Evolutionary conservation across 2,888 invertebrate genomes (phyloP).

Genomic region (Cybosia mesomella): DNA sequence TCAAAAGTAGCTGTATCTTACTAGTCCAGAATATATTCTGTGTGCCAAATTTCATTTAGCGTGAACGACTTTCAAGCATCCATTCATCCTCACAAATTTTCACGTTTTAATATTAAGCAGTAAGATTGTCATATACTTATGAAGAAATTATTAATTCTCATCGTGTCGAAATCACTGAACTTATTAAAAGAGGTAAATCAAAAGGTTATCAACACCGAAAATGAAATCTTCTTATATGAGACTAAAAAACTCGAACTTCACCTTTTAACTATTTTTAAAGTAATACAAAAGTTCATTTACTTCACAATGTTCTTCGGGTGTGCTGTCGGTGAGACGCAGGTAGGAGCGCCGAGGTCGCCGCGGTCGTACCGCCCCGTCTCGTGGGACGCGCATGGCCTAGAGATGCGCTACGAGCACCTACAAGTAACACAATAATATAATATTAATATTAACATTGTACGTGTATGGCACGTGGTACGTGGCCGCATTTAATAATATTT

Average conservation of each 20-base stretch:
- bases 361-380: constrained; percentile 68
- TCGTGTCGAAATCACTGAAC: no score
- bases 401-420: constrained; percentile 31
- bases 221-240: no score
- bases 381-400: constrained; percentile 55
- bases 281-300: background rate
- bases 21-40: background rate
- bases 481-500: no score
- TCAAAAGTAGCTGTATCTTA: background rate
- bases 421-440: background rate
- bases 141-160: no score
- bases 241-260: background rate
- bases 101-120: no score
- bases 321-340: constrained; percentile 29
- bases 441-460: background rate
- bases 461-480: background rate
- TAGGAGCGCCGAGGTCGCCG: constrained; percentile 65
- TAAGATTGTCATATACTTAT: no score
- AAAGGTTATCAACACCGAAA: no score
- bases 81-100: no score
- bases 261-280: background rate
- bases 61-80: no score
- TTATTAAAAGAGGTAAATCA: no score
- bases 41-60: no score
- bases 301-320: constrained; percentile 34